These are phyloP conservation scores for Sycophila sp. DNA, from an alignment of 1,140 invertebrate species.

Conservation along the genomic window DNA sequence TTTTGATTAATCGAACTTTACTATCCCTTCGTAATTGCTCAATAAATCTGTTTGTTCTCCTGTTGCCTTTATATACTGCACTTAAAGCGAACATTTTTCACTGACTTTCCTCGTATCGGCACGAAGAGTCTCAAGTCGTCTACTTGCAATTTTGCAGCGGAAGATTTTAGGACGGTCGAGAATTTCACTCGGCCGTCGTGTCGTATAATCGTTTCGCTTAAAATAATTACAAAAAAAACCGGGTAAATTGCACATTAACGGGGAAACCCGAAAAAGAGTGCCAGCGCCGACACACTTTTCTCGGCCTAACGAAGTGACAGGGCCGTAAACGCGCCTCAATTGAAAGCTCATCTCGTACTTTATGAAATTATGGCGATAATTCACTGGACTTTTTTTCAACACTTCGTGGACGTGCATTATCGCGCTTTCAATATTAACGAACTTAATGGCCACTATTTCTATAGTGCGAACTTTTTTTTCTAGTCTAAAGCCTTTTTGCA, in stretches of 20 bases:
- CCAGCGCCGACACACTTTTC: no score
- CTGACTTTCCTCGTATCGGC: no score
- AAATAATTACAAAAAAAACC: no score
- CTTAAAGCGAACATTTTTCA: no score
- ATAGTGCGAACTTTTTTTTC: no score
- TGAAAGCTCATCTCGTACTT: not conserved
- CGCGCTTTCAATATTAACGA: not conserved
- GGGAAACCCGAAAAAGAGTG: not conserved
- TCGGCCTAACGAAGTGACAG: not conserved
- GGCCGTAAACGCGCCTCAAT: not conserved
- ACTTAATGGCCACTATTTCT: not conserved
- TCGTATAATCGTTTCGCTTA: no score
- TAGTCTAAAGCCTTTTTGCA: not conserved
- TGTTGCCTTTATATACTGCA: not conserved
- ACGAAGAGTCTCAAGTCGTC: no score
- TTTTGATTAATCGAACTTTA: no score
- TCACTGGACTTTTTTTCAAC: not conserved
- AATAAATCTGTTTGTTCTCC: not conserved
- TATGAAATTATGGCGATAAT: not conserved
- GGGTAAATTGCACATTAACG: not conserved
- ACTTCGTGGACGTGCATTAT: not conserved
- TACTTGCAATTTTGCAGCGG: no score
- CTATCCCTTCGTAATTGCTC: no score
- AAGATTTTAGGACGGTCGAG: no score
- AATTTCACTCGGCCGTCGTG: no score